Conservation (phyloP, 2,113 vertebrate species). For the Sigmodon hispidus region DNA sequence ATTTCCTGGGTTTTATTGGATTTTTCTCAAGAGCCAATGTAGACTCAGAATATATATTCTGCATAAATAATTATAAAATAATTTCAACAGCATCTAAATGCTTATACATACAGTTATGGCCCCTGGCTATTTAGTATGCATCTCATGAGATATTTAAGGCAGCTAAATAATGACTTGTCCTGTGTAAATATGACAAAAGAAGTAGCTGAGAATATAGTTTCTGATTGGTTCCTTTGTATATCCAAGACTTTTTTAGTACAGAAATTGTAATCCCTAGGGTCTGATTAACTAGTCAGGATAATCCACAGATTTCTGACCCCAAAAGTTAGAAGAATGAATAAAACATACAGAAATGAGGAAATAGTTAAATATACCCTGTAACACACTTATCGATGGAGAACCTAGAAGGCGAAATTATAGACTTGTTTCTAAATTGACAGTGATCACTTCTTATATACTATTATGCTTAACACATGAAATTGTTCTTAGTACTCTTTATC, state of each 20-base stretch:
- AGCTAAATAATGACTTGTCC: neutral
- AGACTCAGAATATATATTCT: neutral
- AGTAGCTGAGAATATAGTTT: neutral
- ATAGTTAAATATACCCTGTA: neutral
- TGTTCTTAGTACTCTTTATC: neutral
- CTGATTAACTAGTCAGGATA: neutral
- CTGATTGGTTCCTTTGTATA: neutral
- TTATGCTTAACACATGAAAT: neutral
- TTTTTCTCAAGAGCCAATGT: neutral
- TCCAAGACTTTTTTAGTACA: neutral
- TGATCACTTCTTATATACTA: neutral
- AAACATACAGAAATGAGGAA: neutral
- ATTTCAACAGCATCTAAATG: neutral
- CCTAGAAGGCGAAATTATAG: neutral
- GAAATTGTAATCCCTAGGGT: neutral
- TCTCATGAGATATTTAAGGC: neutral
- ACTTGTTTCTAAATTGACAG: rapidly evolving
- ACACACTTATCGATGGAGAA: neutral
- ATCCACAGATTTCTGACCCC: neutral
- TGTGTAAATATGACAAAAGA: neutral
- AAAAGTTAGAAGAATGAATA: neutral
- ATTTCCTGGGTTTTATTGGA: neutral
- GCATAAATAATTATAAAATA: neutral
- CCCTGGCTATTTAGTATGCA: neutral
- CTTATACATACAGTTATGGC: neutral